Conservation (phyloP, 2,797 vertebrate genomes). For the Paratrypauchen microcephalus region DNA sequence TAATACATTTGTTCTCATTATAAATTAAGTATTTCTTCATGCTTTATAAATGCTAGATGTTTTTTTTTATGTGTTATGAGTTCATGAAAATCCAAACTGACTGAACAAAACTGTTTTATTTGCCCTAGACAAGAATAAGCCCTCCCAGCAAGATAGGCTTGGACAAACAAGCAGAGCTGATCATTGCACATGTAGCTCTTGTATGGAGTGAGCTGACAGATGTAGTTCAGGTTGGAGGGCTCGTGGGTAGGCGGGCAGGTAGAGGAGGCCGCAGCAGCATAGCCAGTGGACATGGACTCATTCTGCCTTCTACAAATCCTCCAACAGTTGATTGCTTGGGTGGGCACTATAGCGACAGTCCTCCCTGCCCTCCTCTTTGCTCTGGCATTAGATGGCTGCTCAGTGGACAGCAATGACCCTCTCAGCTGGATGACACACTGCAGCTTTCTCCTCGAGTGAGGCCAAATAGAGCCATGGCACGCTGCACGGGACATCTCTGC, state of each 20-base stretch:
- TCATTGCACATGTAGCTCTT: slow-evolving; percentile 43
- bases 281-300: slow-evolving; percentile 67
- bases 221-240: slow-evolving; percentile 58
- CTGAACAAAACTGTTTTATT: slow-evolving; percentile 2
- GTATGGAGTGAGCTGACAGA: slow-evolving; percentile 57
- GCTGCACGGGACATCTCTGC: slow-evolving; percentile 50
- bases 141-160: slow-evolving; percentile 17
- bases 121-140: slow-evolving; percentile 20
- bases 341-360: slow-evolving; percentile 71
- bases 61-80: too few relatives aligned
- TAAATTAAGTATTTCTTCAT: too few relatives aligned
- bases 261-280: slow-evolving; percentile 58
- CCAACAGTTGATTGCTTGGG: slow-evolving; percentile 74
- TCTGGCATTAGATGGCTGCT: slow-evolving; percentile 68
- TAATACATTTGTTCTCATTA: too few relatives aligned
- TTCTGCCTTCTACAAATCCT: slow-evolving; percentile 74
- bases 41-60: too few relatives aligned
- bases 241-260: slow-evolving; percentile 66
- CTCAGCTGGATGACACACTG: slow-evolving; percentile 67
- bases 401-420: slow-evolving; percentile 72
- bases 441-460: slow-evolving; percentile 52
- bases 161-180: slow-evolving; percentile 39
- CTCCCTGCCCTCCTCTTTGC: slow-evolving; percentile 69
- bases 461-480: slow-evolving; percentile 58
- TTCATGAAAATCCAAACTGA: background rate